phyloP scores from a whole-genome alignment of 1,140 invertebrate genomes.

The Drosophila obscura region DNA sequence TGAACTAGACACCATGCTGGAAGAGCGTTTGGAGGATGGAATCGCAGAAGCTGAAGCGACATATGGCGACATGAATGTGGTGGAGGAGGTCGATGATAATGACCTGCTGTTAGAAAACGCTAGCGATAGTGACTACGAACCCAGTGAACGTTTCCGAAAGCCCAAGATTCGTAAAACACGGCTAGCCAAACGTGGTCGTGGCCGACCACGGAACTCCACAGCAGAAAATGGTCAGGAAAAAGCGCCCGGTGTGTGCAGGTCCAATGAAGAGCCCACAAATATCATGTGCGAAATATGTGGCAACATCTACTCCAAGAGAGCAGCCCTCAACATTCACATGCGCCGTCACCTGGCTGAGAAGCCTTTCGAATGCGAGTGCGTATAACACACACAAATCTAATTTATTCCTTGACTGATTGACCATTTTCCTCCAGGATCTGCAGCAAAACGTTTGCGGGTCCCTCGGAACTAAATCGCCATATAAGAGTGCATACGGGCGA shows the following conservation, averaged over 20 bases:
- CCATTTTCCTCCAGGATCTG: slow-evolving; percentile 61
- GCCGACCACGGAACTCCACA: slow-evolving; percentile 44
- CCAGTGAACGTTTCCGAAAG: slow-evolving; percentile 51
- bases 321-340: slow-evolving; percentile 79
- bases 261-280: slow-evolving; percentile 64
- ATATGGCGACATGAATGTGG: slow-evolving; percentile 43
- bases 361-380: slow-evolving; percentile 80
- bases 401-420: no score
- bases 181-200: slow-evolving; percentile 54
- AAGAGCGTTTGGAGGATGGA: slow-evolving; percentile 61
- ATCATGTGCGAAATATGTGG: slow-evolving; percentile 82
- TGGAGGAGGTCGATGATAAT: slow-evolving; percentile 49
- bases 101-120: slow-evolving; percentile 44
- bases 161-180: slow-evolving; percentile 46
- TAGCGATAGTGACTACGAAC: slow-evolving; percentile 70
- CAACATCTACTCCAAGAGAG: slow-evolving; percentile 76
- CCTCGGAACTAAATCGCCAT: slow-evolving; percentile 74
- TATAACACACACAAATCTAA: not conserved
- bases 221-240: slow-evolving; percentile 3
- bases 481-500: slow-evolving; percentile 80
- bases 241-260: slow-evolving; percentile 5
- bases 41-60: slow-evolving; percentile 36
- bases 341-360: slow-evolving; percentile 76
- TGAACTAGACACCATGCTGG: slow-evolving; percentile 65
- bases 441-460: slow-evolving; percentile 73